Conservation (phyloP, 2,113 vertebrate genomes). For the Kryptolebias marmoratus region DNA sequence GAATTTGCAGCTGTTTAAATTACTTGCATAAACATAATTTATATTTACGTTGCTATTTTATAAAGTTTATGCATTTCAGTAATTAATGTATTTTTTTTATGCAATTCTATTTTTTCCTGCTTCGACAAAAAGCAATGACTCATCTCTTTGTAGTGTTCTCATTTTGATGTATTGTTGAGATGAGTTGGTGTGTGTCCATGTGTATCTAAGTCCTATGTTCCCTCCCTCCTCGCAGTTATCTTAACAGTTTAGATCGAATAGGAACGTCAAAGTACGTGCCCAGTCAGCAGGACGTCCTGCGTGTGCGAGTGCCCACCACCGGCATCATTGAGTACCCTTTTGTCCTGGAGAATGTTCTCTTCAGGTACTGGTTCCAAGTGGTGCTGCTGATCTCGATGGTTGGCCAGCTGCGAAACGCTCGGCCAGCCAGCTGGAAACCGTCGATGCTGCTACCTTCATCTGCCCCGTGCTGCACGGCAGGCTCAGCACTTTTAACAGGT, state of each 20-base stretch:
- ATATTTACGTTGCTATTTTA: too few relatives aligned
- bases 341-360: conserved; percentile 95
- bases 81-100: too few relatives aligned
- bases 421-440: conserved; percentile 47
- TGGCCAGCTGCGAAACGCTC: conserved; percentile 41
- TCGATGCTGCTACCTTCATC: conserved; percentile 29
- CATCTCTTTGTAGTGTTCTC: too few relatives aligned
- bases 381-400: conserved; percentile 39
- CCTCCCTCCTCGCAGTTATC: conserved; percentile 83
- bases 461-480: conserved; percentile 41
- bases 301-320: conserved; percentile 92
- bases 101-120: too few relatives aligned
- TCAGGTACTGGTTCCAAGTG: conserved; percentile 85
- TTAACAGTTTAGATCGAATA: conserved; percentile 90
- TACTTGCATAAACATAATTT: too few relatives aligned
- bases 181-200: conserved; percentile 33
- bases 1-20: too few relatives aligned
- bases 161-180: conserved; percentile 4
- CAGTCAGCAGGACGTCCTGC: conserved; percentile 92
- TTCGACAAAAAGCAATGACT: too few relatives aligned
- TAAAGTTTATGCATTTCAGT: too few relatives aligned
- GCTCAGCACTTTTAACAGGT: conserved; percentile 45
- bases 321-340: conserved; percentile 97
- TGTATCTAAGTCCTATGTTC: conserved; percentile 55
- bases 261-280: conserved; percentile 87